Evolutionary conservation across 2,797 vertebrate genomes (phyloP), one percentile per base, ranked within the genome.

Genomic region (Falco berigora): DNA sequence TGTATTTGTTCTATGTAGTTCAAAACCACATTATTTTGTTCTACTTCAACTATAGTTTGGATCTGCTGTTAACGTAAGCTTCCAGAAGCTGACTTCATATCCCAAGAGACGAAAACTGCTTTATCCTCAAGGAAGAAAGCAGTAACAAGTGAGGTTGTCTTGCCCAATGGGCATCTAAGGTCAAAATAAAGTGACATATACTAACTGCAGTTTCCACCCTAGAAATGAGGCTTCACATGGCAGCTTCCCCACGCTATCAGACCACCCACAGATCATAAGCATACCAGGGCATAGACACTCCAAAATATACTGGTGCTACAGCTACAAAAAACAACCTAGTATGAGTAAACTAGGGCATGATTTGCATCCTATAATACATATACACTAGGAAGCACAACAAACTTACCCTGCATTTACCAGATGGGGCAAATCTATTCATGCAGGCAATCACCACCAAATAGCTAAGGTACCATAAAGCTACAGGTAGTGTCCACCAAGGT

Each of bases 51-150:
- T 75, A 46, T 4, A 83, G 64, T 71, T 79, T 77, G 36, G 34
- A 77, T 83, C 22, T 82, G 38, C 75, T 80, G 53, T 52, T 86
- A 82, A 90, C 0, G 0, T 56, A 77, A 85, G 61, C 55, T 92
- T 88, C 61, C 62, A 94, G 87, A 84, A 86, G 53, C 66, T 86
- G 91, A 90, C 55, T 85, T 94, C 50, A 52, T 4, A 27, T 84
- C 92, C 76, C 79, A 75, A 3, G 76, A 91, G 87, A 95, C 17
- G 64, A 91, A 92, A 92, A 88, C n/a, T 78, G 42, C 53, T 91
- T 90, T 69, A 75, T 50, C n/a, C 62, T 90, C 42, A 59, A 86
- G 87, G 83, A 88, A 94, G n/a, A 78, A 94, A 92, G 71, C 64
- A 92, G 2, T 32, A 88, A 86, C 23, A 88, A 92, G 62, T 14